Percentiles rank a stretch among this genome's conserved stretches.
These are phyloP conservation scores for Tachina lurida DNA, from an alignment of 2,888 invertebrate species.

Conservation along the genomic window DNA sequence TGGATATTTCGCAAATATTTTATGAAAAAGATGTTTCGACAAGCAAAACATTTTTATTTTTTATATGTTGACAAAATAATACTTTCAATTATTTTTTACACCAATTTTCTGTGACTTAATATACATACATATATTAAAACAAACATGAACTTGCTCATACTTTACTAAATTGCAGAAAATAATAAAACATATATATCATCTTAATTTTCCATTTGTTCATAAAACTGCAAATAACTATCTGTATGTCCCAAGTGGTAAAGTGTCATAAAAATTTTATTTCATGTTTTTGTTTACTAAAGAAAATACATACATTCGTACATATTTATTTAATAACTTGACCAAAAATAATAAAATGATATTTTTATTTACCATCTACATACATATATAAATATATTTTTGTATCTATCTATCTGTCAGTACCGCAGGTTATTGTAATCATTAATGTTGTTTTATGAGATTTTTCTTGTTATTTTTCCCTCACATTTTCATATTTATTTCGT, in stretches of 20 bases:
- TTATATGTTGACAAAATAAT: no score
- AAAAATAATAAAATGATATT: conserved; percentile 46
- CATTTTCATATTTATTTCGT: not conserved
- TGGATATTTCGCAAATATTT: no score
- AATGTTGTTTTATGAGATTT: conserved; percentile 33
- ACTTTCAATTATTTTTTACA: no score
- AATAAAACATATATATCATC: not conserved
- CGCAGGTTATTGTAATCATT: conserved; percentile 50
- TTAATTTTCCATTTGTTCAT: not conserved
- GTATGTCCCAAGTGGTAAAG: not conserved
- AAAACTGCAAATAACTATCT: conserved; percentile 1
- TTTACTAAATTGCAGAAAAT: not conserved
- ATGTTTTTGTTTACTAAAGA: conserved; percentile 1
- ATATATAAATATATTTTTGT: not conserved
- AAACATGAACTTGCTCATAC: not conserved
- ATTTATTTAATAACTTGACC: conserved; percentile 53
- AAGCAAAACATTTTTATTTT: no score
- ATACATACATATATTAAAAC: not conserved
- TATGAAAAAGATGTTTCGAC: no score
- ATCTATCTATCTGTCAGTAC: not conserved
- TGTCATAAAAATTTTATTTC: conserved; percentile 4
- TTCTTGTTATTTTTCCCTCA: not conserved
- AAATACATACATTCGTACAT: not conserved
- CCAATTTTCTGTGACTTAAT: no score
- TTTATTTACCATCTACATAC: not conserved